phyloP scores from a whole-genome alignment of 2,888 invertebrate genomes.

The Drosophila glabriapex region DNA sequence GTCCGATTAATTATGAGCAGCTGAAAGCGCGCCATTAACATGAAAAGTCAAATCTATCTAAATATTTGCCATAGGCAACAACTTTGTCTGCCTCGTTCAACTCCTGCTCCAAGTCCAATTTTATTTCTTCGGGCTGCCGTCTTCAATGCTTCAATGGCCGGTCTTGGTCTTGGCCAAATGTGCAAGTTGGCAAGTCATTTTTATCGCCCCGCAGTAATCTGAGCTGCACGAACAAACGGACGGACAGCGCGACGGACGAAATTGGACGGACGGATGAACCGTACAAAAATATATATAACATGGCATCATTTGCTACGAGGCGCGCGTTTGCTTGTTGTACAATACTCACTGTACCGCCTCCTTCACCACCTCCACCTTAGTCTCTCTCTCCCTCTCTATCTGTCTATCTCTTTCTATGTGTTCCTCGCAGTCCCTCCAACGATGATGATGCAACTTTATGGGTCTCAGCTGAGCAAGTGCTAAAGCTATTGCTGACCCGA shows the following conservation, averaged over 20 bases:
- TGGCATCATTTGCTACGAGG: constrained; percentile 78
- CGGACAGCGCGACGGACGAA: constrained; percentile 34
- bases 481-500: constrained; percentile 62
- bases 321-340: constrained; percentile 79
- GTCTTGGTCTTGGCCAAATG: constrained; percentile 69
- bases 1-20: constrained; percentile 80
- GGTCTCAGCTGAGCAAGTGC: constrained; percentile 47
- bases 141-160: constrained; percentile 10
- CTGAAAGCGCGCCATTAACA: constrained; percentile 81
- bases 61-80: constrained; percentile 74
- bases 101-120: constrained; percentile 11
- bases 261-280: constrained; percentile 39
- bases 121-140: constrained; percentile 13
- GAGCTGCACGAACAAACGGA: constrained; percentile 77
- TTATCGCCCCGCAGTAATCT: constrained; percentile 78
- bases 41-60: constrained; percentile 81
- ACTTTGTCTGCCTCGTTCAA: constrained; percentile 42
- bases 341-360: constrained; percentile 50
- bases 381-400: constrained; percentile 27
- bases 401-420: constrained; percentile 18
- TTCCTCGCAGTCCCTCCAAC: constrained; percentile 4
- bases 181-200: constrained; percentile 81
- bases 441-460: constrained; percentile 71
- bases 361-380: not conserved
- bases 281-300: constrained; percentile 72